phyloP scores from a whole-genome alignment of 2,797 vertebrate genomes.

The Helicolenus hilgendorfi region DNA sequence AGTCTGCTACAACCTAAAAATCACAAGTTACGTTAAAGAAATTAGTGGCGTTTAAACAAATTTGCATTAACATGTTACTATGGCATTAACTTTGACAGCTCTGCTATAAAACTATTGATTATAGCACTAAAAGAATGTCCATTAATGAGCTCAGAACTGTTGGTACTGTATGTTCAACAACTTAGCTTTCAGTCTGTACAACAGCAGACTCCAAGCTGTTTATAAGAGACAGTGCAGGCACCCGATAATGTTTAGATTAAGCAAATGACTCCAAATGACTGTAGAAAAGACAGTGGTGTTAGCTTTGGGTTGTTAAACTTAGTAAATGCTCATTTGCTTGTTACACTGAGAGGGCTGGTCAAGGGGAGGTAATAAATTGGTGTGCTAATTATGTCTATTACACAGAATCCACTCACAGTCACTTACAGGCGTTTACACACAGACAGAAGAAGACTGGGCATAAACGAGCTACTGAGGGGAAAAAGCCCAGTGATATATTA shows the following conservation, averaged over 20 bases:
- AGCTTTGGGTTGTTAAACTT: background rate
- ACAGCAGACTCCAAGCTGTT: background rate
- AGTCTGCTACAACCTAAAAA: too few relatives aligned
- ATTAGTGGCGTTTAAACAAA: too few relatives aligned
- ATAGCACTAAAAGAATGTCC: background rate
- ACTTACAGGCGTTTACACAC: conserved; percentile 9
- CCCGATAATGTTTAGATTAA: conserved; percentile 34
- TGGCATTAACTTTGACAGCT: background rate
- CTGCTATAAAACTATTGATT: background rate
- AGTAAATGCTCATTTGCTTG: conserved; percentile 9
- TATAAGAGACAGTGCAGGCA: conserved; percentile 15
- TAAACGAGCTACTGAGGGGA: background rate
- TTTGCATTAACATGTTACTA: too few relatives aligned
- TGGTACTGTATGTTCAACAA: background rate
- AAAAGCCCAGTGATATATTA: conserved; percentile 5
- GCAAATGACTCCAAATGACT: conserved; percentile 13
- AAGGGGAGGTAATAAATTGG: background rate
- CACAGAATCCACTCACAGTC: conserved; percentile 33
- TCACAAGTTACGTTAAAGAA: too few relatives aligned
- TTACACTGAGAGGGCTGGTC: background rate
- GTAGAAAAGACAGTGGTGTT: background rate
- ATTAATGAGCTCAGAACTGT: background rate
- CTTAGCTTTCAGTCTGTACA: background rate
- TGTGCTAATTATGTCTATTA: conserved; percentile 5
- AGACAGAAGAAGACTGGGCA: conserved; percentile 3